These are phyloP conservation scores for Brenthis daphne DNA, from an alignment of 2,888 invertebrate species.

Conservation along the genomic window DNA sequence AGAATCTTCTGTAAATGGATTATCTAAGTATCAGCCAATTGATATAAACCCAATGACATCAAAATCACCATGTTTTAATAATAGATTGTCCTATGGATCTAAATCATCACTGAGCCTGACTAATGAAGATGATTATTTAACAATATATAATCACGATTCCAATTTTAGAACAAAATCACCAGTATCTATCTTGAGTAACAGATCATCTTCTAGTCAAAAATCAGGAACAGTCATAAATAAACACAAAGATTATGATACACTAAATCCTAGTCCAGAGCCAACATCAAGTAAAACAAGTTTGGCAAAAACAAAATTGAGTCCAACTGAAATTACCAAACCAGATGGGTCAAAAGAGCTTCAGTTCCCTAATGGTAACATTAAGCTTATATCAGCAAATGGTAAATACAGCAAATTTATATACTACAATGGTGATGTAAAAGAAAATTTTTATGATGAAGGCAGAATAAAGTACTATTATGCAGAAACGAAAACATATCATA, in stretches of 20 bases:
- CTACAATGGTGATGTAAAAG: slow-evolving; percentile 94
- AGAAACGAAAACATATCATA: slow-evolving; percentile 91
- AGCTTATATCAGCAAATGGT: slow-evolving; percentile 86
- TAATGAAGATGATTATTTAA: slow-evolving; percentile 1
- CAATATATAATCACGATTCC: slow-evolving; percentile 32
- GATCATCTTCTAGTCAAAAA: slow-evolving; percentile 51
- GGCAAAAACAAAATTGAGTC: slow-evolving; percentile 64
- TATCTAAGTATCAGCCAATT: slow-evolving; percentile 38
- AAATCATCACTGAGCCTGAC: slow-evolving; percentile 29
- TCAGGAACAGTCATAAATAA: slow-evolving; percentile 57
- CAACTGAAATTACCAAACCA: slow-evolving; percentile 84
- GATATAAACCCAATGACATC: slow-evolving; percentile 44
- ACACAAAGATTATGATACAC: slow-evolving; percentile 53
- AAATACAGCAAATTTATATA: slow-evolving; percentile 86
- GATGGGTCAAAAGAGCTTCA: slow-evolving; percentile 92
- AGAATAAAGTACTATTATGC: slow-evolving; percentile 93
- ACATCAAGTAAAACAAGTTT: slow-evolving; percentile 58
- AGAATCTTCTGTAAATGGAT: slow-evolving; percentile 49
- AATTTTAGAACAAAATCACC: slow-evolving; percentile 56
- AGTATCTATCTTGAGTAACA: slow-evolving; percentile 54
- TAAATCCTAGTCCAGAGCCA: slow-evolving; percentile 64
- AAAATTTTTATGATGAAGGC: slow-evolving; percentile 88
- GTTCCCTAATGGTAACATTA: slow-evolving; percentile 92
- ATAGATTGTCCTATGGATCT: slow-evolving; percentile 44
- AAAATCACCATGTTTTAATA: slow-evolving; percentile 55